These are phyloP conservation scores for Apeira syringaria DNA, from an alignment of 2,888 invertebrate species.

Conservation along the genomic window DNA sequence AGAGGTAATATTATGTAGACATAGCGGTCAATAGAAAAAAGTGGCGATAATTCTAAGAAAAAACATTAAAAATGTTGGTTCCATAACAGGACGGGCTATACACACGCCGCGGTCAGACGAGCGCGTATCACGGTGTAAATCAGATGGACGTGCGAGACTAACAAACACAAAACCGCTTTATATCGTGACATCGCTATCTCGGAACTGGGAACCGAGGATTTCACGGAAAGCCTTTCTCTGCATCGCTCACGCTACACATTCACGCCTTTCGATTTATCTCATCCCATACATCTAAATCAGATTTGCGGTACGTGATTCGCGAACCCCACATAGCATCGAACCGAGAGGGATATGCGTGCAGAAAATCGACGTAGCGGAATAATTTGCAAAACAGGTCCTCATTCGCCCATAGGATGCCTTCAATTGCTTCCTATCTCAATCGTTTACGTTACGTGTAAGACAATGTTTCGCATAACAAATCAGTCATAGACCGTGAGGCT, in stretches of 20 bases:
- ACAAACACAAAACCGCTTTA: slow-evolving; percentile 36
- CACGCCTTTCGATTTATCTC: slow-evolving; percentile 51
- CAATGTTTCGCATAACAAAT: slow-evolving; percentile 43
- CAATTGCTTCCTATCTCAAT: slow-evolving; percentile 54
- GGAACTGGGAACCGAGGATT: slow-evolving; percentile 51
- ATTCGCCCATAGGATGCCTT: slow-evolving; percentile 49
- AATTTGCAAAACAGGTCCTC: slow-evolving; percentile 52
- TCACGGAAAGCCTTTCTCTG: slow-evolving; percentile 50
- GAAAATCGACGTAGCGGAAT: slow-evolving; percentile 53
- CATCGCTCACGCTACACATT: slow-evolving; percentile 46
- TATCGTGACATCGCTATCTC: slow-evolving; percentile 55
- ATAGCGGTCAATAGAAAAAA: slow-evolving; percentile 25
- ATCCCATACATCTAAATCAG: slow-evolving; percentile 46
- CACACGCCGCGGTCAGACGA: slow-evolving; percentile 31
- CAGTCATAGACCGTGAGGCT: slow-evolving; percentile 30
- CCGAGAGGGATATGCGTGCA: slow-evolving; percentile 44
- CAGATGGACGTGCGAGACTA: slow-evolving; percentile 48
- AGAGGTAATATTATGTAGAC: slow-evolving; percentile 21
- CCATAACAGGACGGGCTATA: slow-evolving; percentile 30
- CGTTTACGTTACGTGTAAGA: slow-evolving; percentile 45
- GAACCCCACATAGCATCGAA: slow-evolving; percentile 31
- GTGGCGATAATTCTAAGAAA: slow-evolving; percentile 28
- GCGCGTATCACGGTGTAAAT: slow-evolving; percentile 47
- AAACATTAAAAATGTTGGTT: slow-evolving; percentile 29
- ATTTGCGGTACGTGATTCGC: slow-evolving; percentile 36